These are phyloP conservation scores for Chlorops oryzae DNA, from an alignment of 1,140 invertebrate species.

Conservation along the genomic window DNA sequence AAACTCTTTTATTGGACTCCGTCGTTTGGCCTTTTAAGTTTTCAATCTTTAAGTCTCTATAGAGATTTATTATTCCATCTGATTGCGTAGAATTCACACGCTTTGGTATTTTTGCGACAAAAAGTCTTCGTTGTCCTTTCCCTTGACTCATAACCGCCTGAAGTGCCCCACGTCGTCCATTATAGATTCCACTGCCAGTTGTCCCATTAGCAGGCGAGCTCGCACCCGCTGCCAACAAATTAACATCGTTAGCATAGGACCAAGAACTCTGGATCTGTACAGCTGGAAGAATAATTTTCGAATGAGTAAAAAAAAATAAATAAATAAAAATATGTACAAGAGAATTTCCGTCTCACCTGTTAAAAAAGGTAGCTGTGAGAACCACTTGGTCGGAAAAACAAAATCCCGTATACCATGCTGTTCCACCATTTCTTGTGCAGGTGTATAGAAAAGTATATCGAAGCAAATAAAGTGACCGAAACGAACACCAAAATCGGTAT, in stretches of 20 bases:
- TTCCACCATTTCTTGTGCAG: slow-evolving; percentile 39
- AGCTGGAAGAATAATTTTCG: slow-evolving; percentile 31
- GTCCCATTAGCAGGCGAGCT: slow-evolving; percentile 38
- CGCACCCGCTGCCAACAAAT: slow-evolving; percentile 51
- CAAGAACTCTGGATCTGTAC: slow-evolving; percentile 50
- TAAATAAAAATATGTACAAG: not conserved
- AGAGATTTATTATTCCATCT: not conserved
- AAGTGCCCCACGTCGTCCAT: slow-evolving; percentile 31
- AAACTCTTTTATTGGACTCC: slow-evolving; percentile 8
- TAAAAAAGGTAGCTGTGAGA: slow-evolving; percentile 63
- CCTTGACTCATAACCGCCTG: slow-evolving; percentile 21
- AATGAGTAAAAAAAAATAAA: not conserved
- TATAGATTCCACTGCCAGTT: slow-evolving; percentile 48
- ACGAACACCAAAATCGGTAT: slow-evolving; percentile 73
- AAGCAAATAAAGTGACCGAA: slow-evolving; percentile 77
- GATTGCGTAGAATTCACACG: too few species aligned
- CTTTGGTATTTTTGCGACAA: slow-evolving; percentile 48
- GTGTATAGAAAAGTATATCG: slow-evolving; percentile 66
- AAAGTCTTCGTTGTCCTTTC: slow-evolving; percentile 3
- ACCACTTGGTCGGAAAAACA: slow-evolving; percentile 66
- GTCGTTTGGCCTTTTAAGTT: not conserved
- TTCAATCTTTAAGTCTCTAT: not conserved
- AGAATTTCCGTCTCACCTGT: slow-evolving; percentile 49
- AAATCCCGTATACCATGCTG: slow-evolving; percentile 57
- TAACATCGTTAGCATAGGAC: slow-evolving; percentile 50